Percentiles rank a stretch among this genome's conserved stretches.
These are phyloP conservation scores for Lysandra bellargus DNA, from an alignment of 2,888 invertebrate species.

Conservation along the genomic window DNA sequence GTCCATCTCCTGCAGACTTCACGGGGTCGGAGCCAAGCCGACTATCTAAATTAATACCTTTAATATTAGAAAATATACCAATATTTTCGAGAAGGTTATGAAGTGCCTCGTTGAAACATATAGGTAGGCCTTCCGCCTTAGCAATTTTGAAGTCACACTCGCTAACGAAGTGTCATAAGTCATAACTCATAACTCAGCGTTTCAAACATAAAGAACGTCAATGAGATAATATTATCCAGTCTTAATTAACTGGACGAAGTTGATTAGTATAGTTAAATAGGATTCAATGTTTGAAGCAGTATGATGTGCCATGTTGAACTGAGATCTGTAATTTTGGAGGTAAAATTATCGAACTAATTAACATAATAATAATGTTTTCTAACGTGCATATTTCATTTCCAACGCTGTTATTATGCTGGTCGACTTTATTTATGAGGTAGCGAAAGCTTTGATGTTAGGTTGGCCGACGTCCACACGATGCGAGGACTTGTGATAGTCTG, in stretches of 20 bases:
- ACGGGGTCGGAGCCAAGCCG: slow-evolving; percentile 60
- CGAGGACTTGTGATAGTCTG: slow-evolving; percentile 38
- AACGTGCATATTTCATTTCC: slow-evolving; percentile 37
- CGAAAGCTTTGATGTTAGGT: slow-evolving; percentile 66
- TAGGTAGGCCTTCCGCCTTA: slow-evolving; percentile 70
- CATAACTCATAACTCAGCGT: not conserved
- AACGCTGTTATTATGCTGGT: slow-evolving; percentile 37
- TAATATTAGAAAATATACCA: slow-evolving; percentile 74
- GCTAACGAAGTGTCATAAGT: slow-evolving; percentile 57
- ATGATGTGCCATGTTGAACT: not conserved
- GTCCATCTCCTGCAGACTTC: slow-evolving; percentile 56
- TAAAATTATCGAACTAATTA: slow-evolving; percentile 11
- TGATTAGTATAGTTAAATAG: not conserved
- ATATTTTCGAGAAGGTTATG: slow-evolving; percentile 74
- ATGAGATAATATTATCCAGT: not conserved
- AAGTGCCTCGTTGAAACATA: slow-evolving; percentile 62
- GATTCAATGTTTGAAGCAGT: not conserved
- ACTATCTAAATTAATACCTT: slow-evolving; percentile 76
- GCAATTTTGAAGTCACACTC: slow-evolving; percentile 52
- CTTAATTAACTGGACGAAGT: not conserved
- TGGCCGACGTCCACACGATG: slow-evolving; percentile 59
- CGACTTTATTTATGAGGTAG: slow-evolving; percentile 64
- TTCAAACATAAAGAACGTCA: not conserved
- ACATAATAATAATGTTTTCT: slow-evolving; percentile 29
- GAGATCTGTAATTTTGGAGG: not conserved